Base-by-base conservation (phyloP, 2,797 vertebrate genomes). In the Microtus agrestis region DNA sequence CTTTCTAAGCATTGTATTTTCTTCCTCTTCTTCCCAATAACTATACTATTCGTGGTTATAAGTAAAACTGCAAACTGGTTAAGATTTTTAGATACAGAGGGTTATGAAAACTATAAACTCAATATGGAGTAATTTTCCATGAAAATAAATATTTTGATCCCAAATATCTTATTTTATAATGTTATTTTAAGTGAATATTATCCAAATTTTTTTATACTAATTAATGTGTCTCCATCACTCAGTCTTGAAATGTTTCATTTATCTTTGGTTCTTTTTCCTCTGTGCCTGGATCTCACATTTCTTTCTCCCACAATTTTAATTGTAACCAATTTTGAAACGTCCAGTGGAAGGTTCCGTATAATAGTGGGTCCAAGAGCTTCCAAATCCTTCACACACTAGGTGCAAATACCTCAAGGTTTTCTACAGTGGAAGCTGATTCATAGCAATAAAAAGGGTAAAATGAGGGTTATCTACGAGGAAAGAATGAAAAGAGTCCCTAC, bases 401-500 rank as follows among this genome's bases (percentile, higher is more conserved):
- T 23, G 67, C 73, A 95, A 96, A 96, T 84, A 71, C 59, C 90
- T 96, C 56, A 40, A 94, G 90, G 34, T 91, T 93, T 96, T 95
- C 46, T 80, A 84, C 34, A 76, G 65, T 92, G 73, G 37, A 91
- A 82, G 9, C 61, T 88, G 81, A 84, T 88, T 95, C 73, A n/a
- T 76, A 67, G 95, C 40, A 94, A 65, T 73, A 76, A 96, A 76
- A 77, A 95, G 73, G 65, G 82, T 89, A 95, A 95, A 93, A 92
- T 93, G 14, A 89, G 54, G 63, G 89, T 91, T 94, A 78, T 96
- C 92, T 85, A 40, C 25, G 65, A 94, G 76, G 29, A 96, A 93
- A 96, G 37, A 94, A 89, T 94, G 59, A 95, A 92, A 96, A 95
- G 27, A 3, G 2, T 51, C 56, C 87, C 94, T 92, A 85, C 65